These are phyloP conservation scores for Nomada ruficornis DNA, from an alignment of 2,888 invertebrate species.

Conservation along the genomic window DNA sequence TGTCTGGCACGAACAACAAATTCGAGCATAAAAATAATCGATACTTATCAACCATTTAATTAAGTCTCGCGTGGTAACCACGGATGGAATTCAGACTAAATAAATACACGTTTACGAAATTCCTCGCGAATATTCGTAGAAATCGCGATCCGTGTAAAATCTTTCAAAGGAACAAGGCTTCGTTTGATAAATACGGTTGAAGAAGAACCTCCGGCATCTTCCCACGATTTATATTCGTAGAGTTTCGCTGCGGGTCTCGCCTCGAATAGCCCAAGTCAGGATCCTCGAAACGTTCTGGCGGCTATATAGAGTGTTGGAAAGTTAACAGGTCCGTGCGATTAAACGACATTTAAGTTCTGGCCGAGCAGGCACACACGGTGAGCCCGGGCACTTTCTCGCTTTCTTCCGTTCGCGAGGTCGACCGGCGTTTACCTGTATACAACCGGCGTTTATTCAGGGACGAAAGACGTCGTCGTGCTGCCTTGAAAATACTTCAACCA, in stretches of 20 bases:
- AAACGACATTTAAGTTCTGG: slow-evolving; percentile 67
- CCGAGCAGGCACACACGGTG: slow-evolving; percentile 41
- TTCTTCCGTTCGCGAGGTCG: slow-evolving; percentile 81
- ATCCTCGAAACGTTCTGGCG: slow-evolving; percentile 26
- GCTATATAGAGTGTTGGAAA: slow-evolving; percentile 56
- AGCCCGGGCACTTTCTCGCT: slow-evolving; percentile 79
- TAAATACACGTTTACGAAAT: too few relatives aligned
- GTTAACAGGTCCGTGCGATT: slow-evolving; percentile 57
- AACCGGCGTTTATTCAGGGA: slow-evolving; percentile 75
- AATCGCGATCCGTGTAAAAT: too few relatives aligned
- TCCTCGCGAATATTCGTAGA: neutral
- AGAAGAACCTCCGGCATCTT: too few relatives aligned
- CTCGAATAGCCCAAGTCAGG: neutral
- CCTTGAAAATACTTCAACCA: slow-evolving; percentile 76
- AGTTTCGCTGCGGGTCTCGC: neutral
- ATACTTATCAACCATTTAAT: neutral
- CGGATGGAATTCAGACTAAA: too few relatives aligned
- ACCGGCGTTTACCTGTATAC: slow-evolving; percentile 71
- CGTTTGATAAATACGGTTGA: too few relatives aligned
- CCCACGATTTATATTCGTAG: neutral
- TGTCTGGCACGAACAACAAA: neutral
- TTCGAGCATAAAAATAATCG: neutral
- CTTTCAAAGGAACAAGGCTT: too few relatives aligned
- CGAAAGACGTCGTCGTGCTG: slow-evolving; percentile 66
- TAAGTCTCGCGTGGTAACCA: too few relatives aligned